Conservation (phyloP, 2,888 invertebrate species). For the Drosophila helvetica region DNA sequence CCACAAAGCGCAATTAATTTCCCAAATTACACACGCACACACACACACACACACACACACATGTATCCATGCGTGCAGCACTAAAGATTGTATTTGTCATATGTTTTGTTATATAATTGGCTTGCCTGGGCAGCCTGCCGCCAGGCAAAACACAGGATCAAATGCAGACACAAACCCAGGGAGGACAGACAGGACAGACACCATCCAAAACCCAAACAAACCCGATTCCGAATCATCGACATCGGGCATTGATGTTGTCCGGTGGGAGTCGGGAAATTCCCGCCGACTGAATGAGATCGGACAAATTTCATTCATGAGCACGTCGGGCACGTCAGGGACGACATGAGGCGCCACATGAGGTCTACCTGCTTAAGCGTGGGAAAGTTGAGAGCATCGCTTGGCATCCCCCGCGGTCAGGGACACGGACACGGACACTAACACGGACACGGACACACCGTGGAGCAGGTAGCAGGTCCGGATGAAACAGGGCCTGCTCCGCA, state of each 20-base stretch:
- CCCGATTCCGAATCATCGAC: slow-evolving; percentile 9
- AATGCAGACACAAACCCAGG: too few relatives aligned
- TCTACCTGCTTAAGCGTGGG: slow-evolving; percentile 76
- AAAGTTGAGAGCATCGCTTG: slow-evolving; percentile 54
- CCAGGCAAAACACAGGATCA: slow-evolving; percentile 48
- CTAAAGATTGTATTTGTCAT: slow-evolving; percentile 51
- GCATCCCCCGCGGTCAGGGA: not conserved
- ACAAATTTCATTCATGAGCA: slow-evolving; percentile 67
- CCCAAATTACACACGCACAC: slow-evolving; percentile 49
- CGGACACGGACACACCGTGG: not conserved
- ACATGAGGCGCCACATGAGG: slow-evolving; percentile 31
- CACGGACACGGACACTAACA: slow-evolving; percentile 1
- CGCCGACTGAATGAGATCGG: slow-evolving; percentile 58
- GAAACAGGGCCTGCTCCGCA: slow-evolving; percentile 72
- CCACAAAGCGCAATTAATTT: slow-evolving; percentile 73
- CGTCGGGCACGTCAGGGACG: slow-evolving; percentile 16
- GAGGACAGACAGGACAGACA: not conserved
- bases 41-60: too few relatives aligned
- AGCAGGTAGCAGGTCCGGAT: slow-evolving; percentile 64
- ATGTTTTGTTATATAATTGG: slow-evolving; percentile 79
- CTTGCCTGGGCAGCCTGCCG: slow-evolving; percentile 45
- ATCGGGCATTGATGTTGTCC: slow-evolving; percentile 50
- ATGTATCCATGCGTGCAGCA: slow-evolving; percentile 28
- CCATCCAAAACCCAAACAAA: slow-evolving; percentile 34
- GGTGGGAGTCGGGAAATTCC: slow-evolving; percentile 37